Evolutionary conservation across 2,113 vertebrate genomes (phyloP).

Genomic region (Psittacula cyanocephala): DNA sequence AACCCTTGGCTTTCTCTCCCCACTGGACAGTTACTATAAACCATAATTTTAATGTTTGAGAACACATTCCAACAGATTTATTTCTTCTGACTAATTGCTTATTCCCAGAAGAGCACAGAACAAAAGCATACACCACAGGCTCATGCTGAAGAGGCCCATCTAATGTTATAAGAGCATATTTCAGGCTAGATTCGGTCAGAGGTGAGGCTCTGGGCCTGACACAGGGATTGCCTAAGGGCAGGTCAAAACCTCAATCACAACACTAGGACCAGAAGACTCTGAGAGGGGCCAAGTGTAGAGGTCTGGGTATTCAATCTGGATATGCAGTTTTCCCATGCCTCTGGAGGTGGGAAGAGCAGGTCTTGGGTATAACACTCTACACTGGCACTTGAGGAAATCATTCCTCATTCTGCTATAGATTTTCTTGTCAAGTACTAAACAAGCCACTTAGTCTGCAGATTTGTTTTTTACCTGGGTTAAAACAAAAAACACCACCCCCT

Average conservation of each 20-base stretch:
- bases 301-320: neutral
- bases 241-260: neutral
- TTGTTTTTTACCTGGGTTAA: neutral
- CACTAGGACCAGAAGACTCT: neutral
- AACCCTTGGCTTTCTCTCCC: neutral
- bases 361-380: neutral
- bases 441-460: neutral
- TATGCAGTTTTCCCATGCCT: neutral
- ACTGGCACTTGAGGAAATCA: neutral
- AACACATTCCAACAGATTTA: neutral
- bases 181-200: neutral
- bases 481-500: neutral
- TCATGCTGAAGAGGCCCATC: neutral
- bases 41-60: neutral
- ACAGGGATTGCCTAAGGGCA: neutral
- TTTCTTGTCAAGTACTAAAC: neutral
- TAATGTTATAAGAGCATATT: neutral
- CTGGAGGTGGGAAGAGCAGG: neutral
- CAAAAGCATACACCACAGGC: neutral
- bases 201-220: neutral
- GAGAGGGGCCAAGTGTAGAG: neutral
- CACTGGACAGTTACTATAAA: neutral
- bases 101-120: neutral
- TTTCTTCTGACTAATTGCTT: conserved; percentile 3
- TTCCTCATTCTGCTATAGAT: neutral